A percentile compares a stretch with the other conserved stretches of the same genome.
These are phyloP conservation scores for Ectobius pallidus DNA, from an alignment of 2,888 invertebrate genomes.

Conservation along the genomic window DNA sequence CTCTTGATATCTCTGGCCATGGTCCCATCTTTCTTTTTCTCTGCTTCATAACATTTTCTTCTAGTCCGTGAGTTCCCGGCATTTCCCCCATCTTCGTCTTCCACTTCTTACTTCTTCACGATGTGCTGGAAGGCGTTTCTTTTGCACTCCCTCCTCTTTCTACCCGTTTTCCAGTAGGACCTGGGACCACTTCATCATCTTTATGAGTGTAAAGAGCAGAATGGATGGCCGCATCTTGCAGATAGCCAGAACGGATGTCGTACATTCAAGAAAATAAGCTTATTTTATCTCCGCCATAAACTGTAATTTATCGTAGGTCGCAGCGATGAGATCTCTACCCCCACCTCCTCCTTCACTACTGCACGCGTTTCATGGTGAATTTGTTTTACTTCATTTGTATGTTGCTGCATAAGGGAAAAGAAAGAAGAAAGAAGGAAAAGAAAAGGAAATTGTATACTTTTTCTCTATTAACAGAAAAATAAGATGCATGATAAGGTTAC, in stretches of 20 bases:
- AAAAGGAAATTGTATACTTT: too few relatives aligned
- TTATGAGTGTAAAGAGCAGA: conserved; percentile 45
- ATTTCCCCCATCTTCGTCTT: neutral
- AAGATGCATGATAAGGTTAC: too few relatives aligned
- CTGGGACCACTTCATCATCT: conserved; percentile 44
- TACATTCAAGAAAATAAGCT: conserved; percentile 58
- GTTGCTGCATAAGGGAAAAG: too few relatives aligned
- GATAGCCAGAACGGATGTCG: conserved; percentile 50
- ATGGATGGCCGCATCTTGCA: conserved; percentile 50
- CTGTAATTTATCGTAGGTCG: conserved; percentile 54
- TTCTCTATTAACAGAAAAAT: too few relatives aligned
- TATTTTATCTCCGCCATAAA: conserved; percentile 58
- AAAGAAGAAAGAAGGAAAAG: too few relatives aligned
- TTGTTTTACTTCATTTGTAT: conserved; percentile 15
- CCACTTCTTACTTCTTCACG: neutral
- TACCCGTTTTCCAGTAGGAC: conserved; percentile 14
- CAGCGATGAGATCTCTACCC: conserved; percentile 50
- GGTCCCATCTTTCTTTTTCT: conserved; percentile 11
- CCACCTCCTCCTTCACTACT: neutral
- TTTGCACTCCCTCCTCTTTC: conserved; percentile 13
- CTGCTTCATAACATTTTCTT: neutral
- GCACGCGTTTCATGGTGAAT: neutral
- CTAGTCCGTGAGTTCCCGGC: neutral
- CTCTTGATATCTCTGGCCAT: conserved; percentile 17
- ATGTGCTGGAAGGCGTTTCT: conserved; percentile 4